Evolutionary conservation across 92 coral and sea anemone species (phyloP), one percentile per base, ranked within the genome.

Genomic region (Epizoanthus illoricatus): DNA sequence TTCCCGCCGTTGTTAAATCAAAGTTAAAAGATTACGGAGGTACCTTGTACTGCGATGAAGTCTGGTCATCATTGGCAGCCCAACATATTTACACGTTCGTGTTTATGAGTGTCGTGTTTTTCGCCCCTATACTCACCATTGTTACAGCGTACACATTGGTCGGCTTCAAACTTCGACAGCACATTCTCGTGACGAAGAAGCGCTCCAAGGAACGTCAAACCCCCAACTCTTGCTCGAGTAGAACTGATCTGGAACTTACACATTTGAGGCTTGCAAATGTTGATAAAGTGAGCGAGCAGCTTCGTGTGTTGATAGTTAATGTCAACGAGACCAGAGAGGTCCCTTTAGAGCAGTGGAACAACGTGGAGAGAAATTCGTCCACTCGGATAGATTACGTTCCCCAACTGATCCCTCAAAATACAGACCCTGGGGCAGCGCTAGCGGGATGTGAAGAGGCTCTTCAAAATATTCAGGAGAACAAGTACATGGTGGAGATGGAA

Each of bases 261-360:
- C 7, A 71, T 15, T 42, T 39, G 4, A 40, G 47, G 58, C 58
- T 5, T 41, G 16, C 17, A 42, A 71, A 71, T 4, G 75, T 45
- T 9, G 52, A 71, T 19, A 15, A 43, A 4, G 16, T 21, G 12
- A 43, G 6, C 75, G 16, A 40, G 39, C 15, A 42, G 40, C 33
- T 71, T 4, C 10, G 47, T 20, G 75, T 71, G 24, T 43, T 71
- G 36, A 71, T 71, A 3, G 56, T 71, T 19, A 13, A 45, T 3
- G 57, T 55, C 58, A 71, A 71, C 17, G 57, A 71, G 20, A 71
- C 75, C 2, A 71, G 20, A 71, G 33, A 47, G 57, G 58, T 71
- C 9, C 57, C 75, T 5, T 7, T 71, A 43, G 28, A 71, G 2
- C 56, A 71, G 17, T 71, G 75, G 75, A 41, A 43, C 11, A 42